Percentiles rank a stretch among this genome's conserved stretches.
Conservation (phyloP, 2,888 invertebrate species). For the Perizoma affinitatum region DNA sequence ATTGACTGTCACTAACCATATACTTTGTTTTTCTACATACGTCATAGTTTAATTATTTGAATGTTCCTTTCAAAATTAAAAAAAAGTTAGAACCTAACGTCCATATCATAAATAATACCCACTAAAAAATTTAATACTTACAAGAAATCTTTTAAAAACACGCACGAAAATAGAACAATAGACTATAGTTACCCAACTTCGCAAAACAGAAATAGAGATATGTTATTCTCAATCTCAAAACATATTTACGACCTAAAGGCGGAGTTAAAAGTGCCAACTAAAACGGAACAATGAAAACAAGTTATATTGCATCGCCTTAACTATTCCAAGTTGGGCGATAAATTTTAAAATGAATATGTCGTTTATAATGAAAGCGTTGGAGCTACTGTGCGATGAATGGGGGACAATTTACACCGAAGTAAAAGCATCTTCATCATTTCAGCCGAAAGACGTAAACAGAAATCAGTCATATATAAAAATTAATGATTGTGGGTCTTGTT, state of each 20-base stretch:
- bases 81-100: too few relatives aligned
- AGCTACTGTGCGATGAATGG: slow-evolving; percentile 20
- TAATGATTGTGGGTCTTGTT: too few relatives aligned
- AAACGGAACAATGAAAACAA: slow-evolving; percentile 22
- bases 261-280: slow-evolving; percentile 24
- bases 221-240: slow-evolving; percentile 12
- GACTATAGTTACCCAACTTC: slow-evolving; percentile 1
- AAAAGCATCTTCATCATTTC: neutral
- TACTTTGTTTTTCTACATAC: too few relatives aligned
- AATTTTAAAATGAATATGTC: slow-evolving; percentile 43
- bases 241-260: slow-evolving; percentile 21
- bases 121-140: too few relatives aligned
- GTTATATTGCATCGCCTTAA: slow-evolving; percentile 36
- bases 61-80: too few relatives aligned
- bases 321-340: slow-evolving; percentile 38
- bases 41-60: too few relatives aligned
- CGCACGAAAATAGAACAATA: too few relatives aligned
- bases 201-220: neutral
- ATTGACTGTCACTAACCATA: too few relatives aligned
- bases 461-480: too few relatives aligned
- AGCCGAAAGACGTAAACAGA: too few relatives aligned
- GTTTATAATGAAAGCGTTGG: slow-evolving; percentile 25
- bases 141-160: too few relatives aligned
- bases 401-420: slow-evolving; percentile 13
- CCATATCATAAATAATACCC: too few relatives aligned